phyloP scores from a whole-genome alignment of 2,888 invertebrate species.

The Incurvaria masculella region DNA sequence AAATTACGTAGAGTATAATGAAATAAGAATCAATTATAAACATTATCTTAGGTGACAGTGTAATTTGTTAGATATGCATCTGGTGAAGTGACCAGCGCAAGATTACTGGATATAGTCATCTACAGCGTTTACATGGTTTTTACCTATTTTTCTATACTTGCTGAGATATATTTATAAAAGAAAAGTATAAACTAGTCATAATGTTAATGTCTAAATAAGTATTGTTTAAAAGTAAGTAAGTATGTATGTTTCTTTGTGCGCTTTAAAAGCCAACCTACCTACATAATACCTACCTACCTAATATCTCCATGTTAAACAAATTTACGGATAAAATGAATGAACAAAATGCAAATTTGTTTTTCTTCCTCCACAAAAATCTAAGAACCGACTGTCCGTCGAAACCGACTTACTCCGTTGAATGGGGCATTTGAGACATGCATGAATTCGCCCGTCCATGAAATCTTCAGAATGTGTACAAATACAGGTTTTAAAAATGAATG shows the following conservation, averaged over 20 bases:
- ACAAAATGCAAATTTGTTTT: neutral
- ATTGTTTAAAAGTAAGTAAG: neutral
- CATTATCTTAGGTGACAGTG: neutral
- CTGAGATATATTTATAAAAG: constrained; percentile 1
- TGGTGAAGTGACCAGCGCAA: neutral
- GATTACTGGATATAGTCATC: neutral
- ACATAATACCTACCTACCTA: neutral
- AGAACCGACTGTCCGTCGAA: too few relatives aligned
- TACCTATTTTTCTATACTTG: neutral
- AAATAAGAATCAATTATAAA: neutral
- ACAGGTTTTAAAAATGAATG: too few relatives aligned
- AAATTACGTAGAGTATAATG: neutral
- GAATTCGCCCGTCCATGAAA: too few relatives aligned
- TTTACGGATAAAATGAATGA: neutral
- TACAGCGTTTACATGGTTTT: neutral
- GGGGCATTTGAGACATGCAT: too few relatives aligned
- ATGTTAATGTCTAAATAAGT: neutral
- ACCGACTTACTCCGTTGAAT: too few relatives aligned
- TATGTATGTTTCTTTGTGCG: neutral
- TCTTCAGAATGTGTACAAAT: too few relatives aligned
- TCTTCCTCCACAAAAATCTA: neutral
- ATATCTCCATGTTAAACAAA: constrained; percentile 1
- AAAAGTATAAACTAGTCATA: too few relatives aligned
- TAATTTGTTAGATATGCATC: neutral
- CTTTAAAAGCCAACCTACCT: neutral